Conservation (phyloP, 2,113 vertebrate species). For the Chaetorhynchus papuensis region DNA sequence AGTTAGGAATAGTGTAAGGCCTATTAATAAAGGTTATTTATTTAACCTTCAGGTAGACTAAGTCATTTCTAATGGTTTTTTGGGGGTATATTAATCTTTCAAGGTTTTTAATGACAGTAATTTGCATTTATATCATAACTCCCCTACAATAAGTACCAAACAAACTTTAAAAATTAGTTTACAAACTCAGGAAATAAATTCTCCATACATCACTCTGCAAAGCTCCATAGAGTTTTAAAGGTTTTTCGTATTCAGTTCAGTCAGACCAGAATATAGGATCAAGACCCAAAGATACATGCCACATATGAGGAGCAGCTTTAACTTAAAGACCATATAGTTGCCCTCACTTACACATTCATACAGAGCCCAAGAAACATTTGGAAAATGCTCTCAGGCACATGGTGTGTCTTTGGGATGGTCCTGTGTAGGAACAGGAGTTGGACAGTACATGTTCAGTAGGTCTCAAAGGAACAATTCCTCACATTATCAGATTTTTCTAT, state of each 20-base stretch:
- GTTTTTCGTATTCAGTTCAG: background rate
- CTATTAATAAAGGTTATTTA: background rate
- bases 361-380: background rate
- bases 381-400: too few species aligned
- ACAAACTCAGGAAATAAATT: background rate
- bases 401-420: rapidly evolving
- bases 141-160: background rate
- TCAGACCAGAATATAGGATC: background rate
- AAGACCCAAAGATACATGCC: background rate
- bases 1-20: background rate
- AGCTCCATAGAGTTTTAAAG: background rate
- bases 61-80: background rate
- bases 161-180: background rate
- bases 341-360: background rate
- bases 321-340: background rate
- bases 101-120: background rate
- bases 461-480: background rate
- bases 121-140: background rate
- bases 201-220: background rate
- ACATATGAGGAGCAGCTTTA: background rate
- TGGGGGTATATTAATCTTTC: background rate
- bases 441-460: background rate
- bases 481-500: background rate
- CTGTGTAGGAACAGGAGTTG: background rate
- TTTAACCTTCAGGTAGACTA: background rate